A percentile compares a stretch with the other conserved stretches of the same genome.
These are phyloP conservation scores for Nebria ingens DNA, from an alignment of 1,140 invertebrate genomes.

Conservation along the genomic window DNA sequence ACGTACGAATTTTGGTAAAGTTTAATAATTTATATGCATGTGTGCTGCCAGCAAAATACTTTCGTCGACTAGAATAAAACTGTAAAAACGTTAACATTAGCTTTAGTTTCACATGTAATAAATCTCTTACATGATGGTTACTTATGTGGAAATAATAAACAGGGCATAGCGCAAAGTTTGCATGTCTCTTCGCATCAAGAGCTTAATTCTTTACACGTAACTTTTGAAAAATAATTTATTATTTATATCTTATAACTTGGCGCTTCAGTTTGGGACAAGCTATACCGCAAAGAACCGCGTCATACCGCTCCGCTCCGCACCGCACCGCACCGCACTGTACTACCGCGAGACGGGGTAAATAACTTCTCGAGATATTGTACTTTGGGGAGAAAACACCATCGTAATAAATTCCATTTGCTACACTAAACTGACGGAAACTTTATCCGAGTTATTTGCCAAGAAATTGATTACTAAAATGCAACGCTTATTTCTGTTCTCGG, in stretches of 20 bases:
- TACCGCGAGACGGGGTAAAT: background rate
- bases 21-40: too few species aligned
- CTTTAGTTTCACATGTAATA: too few species aligned
- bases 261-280: background rate
- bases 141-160: background rate
- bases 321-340: background rate
- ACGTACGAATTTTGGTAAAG: too few species aligned
- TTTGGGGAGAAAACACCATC: conserved; percentile 5
- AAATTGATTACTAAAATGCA: conserved; percentile 8
- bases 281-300: too few species aligned
- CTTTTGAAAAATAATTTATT: conserved; percentile 8
- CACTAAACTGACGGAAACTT: conserved; percentile 7
- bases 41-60: too few species aligned
- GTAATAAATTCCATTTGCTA: conserved; percentile 9
- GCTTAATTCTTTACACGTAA: background rate
- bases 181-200: background rate
- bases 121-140: too few species aligned
- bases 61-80: too few species aligned
- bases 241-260: background rate
- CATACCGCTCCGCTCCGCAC: background rate
- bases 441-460: conserved; percentile 3
- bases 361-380: conserved; percentile 8
- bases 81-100: too few species aligned
- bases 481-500: background rate
- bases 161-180: background rate